Conservation (phyloP, 2,888 invertebrate species). For the Dasypolia templi region DNA sequence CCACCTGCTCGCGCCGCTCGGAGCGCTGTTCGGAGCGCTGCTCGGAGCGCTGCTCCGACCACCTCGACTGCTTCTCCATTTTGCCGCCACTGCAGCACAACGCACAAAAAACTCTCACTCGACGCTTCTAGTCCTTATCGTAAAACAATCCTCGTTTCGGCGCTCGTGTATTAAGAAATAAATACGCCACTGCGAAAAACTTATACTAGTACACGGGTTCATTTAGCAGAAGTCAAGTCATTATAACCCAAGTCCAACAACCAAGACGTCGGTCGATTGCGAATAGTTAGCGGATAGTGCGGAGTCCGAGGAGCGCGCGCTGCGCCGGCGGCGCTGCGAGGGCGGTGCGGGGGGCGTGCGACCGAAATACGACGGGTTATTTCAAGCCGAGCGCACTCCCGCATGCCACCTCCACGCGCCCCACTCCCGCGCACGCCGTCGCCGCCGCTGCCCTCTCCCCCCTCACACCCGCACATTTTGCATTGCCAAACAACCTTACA, state of each 20-base stretch:
- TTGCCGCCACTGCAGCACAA: slow-evolving; percentile 88
- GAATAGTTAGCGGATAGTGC: slow-evolving; percentile 97
- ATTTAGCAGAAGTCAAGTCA: slow-evolving; percentile 94
- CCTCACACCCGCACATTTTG: slow-evolving; percentile 69
- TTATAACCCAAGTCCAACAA: slow-evolving; percentile 93
- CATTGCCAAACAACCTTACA: slow-evolving; percentile 65
- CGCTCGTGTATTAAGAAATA: slow-evolving; percentile 82
- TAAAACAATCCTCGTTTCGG: slow-evolving; percentile 80
- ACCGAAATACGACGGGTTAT: slow-evolving; percentile 89
- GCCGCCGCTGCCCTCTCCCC: slow-evolving; percentile 35
- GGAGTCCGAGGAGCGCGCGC: slow-evolving; percentile 75
- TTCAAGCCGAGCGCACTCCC: slow-evolving; percentile 85
- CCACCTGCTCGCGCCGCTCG: slow-evolving; percentile 83
- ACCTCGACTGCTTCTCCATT: slow-evolving; percentile 94
- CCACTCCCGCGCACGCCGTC: slow-evolving; percentile 54
- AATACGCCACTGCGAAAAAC: slow-evolving; percentile 88
- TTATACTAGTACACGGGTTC: slow-evolving; percentile 90
- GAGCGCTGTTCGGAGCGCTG: slow-evolving; percentile 86
- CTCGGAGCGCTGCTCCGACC: slow-evolving; percentile 87
- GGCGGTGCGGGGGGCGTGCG: slow-evolving; percentile 80
- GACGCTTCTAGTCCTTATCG: slow-evolving; percentile 85
- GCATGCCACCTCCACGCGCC: slow-evolving; percentile 73
- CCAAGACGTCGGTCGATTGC: slow-evolving; percentile 98
- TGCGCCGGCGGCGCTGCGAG: slow-evolving; percentile 77
- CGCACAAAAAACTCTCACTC: slow-evolving; percentile 89